Base-by-base conservation (phyloP, 2,113 vertebrate genomes). In the Albula glossodonta region DNA sequence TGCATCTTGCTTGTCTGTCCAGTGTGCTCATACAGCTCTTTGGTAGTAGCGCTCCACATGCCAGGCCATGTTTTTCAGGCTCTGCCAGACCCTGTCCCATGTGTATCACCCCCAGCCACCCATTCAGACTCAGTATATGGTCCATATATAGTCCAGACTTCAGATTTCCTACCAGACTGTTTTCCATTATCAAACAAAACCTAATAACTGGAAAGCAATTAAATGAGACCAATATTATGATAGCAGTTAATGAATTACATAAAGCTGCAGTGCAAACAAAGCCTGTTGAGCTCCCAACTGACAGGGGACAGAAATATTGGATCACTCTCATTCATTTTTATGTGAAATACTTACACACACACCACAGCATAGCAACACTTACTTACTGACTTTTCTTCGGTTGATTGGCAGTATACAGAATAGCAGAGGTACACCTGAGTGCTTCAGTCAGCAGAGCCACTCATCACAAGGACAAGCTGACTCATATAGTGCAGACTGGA, bases 171-270 rank as follows among this genome's bases (percentile, higher is more conserved):
- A 9, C 22, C 5, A 82, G 19, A 10, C 4, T 57, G 1, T 31
- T 82, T 82, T 57, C 52, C 51, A 57, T 13, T 25, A 25, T 10
- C 51, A 82, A 12, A 48, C 12, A 57, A 11, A 63, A 60, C 13
- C n/a, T 15, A 56, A 82, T 13, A 82, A 82, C 9, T 11, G 52
- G 81, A 52, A 79, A 81, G 81, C 13, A 41, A 8, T 83, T 41
- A 63, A 60, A 41, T 19, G 57, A 60, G 81, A 53, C 31, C 15
- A 83, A 49, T 83, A 48, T 83, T 49, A 63, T 83, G 81, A 60
- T 25, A 83, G 56, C 12, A 49, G 51, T 81, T 81, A 50, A 53
- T 25, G 19, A 17, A 7, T 11, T 51, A 3, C 56, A 57, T 12
- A 31, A 83, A 22, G 3, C 31, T 60, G 81, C 81, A 12, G 22